Conservation (phyloP, 2,888 invertebrate genomes). For the Mesoligia furuncula region DNA sequence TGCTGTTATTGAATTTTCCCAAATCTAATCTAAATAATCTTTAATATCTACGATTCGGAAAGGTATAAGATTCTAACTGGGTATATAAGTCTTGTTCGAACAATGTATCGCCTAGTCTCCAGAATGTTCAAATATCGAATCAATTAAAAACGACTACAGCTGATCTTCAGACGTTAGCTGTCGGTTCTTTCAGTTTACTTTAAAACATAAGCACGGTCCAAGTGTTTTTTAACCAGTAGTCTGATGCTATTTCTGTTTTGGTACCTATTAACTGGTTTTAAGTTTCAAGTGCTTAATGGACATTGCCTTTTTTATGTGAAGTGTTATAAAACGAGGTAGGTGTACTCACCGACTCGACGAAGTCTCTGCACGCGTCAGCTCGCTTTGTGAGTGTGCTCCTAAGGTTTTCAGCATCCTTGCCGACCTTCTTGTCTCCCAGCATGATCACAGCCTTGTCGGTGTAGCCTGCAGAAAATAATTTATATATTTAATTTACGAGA, state of each 20-base stretch:
- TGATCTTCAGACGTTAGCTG: no score
- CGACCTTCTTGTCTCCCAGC: slow-evolving; percentile 92
- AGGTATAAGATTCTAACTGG: no score
- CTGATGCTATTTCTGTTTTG: not conserved
- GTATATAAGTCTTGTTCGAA: not conserved
- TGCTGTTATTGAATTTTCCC: no score
- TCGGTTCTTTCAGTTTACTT: not conserved
- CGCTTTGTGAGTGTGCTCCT: slow-evolving; percentile 88
- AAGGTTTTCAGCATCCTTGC: slow-evolving; percentile 89
- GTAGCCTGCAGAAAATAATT: slow-evolving; percentile 82
- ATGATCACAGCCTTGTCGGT: slow-evolving; percentile 91
- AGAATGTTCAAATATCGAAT: no score
- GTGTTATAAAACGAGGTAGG: not conserved
- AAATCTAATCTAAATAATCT: no score
- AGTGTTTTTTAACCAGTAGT: not conserved
- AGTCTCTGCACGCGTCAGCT: slow-evolving; percentile 93
- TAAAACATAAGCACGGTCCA: not conserved
- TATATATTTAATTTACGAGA: not conserved
- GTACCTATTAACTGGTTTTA: not conserved
- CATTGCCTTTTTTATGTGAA: not conserved
- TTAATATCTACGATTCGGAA: no score
- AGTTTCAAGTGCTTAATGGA: not conserved
- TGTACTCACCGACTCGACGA: slow-evolving; percentile 91
- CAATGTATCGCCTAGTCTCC: not conserved
- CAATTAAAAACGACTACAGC: not conserved